Percentiles rank a stretch among this genome's conserved stretches.
Conservation (phyloP, 1,140 invertebrate genomes). For the Pogonus chalceus region DNA sequence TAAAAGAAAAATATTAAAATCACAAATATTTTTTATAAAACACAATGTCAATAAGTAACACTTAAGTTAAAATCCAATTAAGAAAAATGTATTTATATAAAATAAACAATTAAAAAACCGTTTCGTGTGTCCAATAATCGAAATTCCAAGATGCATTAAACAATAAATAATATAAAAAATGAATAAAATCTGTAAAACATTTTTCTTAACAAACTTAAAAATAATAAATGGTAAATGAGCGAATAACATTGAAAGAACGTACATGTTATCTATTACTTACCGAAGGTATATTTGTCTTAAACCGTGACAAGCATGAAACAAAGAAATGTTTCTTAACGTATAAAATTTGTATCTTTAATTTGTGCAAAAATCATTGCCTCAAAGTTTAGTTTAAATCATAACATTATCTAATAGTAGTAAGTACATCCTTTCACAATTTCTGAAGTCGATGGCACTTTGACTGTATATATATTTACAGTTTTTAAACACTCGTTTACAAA, state of each 20-base stretch:
- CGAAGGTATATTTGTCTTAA: slow-evolving; percentile 2
- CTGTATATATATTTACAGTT: no score
- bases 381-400: neutral
- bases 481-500: no score
- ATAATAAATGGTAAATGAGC: neutral
- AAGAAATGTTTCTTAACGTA: slow-evolving; percentile 5
- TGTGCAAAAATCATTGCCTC: no score
- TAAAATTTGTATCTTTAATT: neutral
- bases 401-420: neutral
- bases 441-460: neutral
- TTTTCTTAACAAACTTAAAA: no score
- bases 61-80: slow-evolving; percentile 9
- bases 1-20: slow-evolving; percentile 26
- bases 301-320: slow-evolving; percentile 7
- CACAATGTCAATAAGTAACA: slow-evolving; percentile 5
- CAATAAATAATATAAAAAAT: slow-evolving; percentile 12
- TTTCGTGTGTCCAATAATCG: slow-evolving; percentile 2
- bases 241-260: neutral
- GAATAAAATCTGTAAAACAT: slow-evolving; percentile 13
- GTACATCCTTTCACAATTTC: neutral
- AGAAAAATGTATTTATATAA: slow-evolving; percentile 8
- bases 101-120: slow-evolving; percentile 4
- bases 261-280: neutral
- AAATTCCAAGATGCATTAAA: slow-evolving; percentile 5
- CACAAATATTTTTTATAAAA: slow-evolving; percentile 9